Conservation (phyloP, 2,797 vertebrate species). For the Monodelphis domestica region DNA sequence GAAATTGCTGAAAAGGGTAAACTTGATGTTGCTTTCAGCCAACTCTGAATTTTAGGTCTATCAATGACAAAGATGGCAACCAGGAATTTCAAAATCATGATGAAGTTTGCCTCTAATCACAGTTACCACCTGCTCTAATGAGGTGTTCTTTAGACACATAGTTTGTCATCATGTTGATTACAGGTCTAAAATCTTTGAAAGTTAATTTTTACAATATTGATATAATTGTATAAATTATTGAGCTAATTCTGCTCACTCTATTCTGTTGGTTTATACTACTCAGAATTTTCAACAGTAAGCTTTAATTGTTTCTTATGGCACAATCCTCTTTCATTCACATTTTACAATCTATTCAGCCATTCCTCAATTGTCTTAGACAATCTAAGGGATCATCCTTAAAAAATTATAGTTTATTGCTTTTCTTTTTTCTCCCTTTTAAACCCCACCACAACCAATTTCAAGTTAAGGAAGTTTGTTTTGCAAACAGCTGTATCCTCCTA, state of each 20-base stretch:
- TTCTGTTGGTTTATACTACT: neutral
- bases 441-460: neutral
- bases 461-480: neutral
- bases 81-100: neutral
- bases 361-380: neutral
- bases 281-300: neutral
- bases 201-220: neutral
- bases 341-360: neutral
- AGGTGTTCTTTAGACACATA: neutral
- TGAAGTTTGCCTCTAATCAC: neutral
- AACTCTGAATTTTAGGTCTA: neutral
- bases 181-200: neutral
- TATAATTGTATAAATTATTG: neutral
- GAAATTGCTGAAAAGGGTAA: neutral
- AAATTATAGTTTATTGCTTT: neutral
- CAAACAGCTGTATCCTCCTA: neutral
- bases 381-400: neutral
- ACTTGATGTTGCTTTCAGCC: neutral
- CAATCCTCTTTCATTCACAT: neutral
- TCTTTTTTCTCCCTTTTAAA: neutral
- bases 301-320: neutral
- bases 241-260: neutral
- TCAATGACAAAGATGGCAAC: neutral
- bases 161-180: neutral
- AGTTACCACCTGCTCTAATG: neutral